phyloP scores from a whole-genome alignment of 2,888 invertebrate species.

The Chelonus formosanus region DNA sequence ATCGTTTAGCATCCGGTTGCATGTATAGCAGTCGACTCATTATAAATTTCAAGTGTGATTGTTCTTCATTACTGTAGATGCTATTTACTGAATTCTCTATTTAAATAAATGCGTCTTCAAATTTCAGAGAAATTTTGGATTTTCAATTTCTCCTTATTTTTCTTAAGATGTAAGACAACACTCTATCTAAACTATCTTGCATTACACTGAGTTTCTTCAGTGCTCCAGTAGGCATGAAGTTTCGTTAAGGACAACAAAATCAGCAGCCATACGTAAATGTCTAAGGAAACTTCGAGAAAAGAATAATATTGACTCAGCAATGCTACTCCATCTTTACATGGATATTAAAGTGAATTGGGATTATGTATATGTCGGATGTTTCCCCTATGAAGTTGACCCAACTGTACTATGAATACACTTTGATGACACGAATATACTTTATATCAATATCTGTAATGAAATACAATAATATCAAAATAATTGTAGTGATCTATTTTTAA shows the following conservation, averaged over 20 bases:
- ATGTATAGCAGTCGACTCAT: conserved; percentile 36
- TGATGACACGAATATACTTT: neutral
- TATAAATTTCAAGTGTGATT: conserved; percentile 41
- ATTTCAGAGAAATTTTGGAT: too few species aligned
- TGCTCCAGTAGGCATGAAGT: neutral
- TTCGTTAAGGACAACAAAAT: conserved; percentile 2
- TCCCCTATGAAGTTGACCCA: neutral
- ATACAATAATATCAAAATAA: too few species aligned
- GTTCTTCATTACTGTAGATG: too few species aligned
- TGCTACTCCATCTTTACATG: conserved; percentile 28
- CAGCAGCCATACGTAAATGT: conserved; percentile 30
- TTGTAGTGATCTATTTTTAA: neutral
- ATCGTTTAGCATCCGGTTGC: conserved; percentile 41
- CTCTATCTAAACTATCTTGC: too few species aligned
- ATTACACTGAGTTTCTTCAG: too few species aligned
- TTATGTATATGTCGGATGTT: neutral
- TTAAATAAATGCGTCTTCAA: too few species aligned
- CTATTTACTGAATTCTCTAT: too few species aligned
- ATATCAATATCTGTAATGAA: neutral
- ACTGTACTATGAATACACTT: neutral
- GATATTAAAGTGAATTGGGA: conserved; percentile 15
- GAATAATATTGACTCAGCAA: conserved; percentile 54
- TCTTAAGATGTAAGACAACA: too few species aligned
- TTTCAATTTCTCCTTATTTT: too few species aligned
- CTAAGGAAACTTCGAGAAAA: conserved; percentile 44